Conservation (phyloP, 2,888 invertebrate genomes). For the Pherbina coryleti region DNA sequence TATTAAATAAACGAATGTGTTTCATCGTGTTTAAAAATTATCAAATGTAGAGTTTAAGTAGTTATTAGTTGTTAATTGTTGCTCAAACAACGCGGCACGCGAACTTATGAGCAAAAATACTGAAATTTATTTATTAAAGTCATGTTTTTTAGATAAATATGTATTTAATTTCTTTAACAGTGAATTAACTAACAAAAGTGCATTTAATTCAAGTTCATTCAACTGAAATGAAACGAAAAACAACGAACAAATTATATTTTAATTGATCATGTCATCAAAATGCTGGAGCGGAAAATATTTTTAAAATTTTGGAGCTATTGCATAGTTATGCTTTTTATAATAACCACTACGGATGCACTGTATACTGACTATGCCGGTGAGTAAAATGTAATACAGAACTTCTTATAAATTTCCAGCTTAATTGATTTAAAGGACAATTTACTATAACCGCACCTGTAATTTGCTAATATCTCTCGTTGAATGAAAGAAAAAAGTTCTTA, state of each 20-base stretch:
- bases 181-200: too few relatives aligned
- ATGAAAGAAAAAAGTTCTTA: too few relatives aligned
- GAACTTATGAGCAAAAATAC: slow-evolving; percentile 7
- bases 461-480: too few relatives aligned
- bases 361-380: slow-evolving; percentile 59
- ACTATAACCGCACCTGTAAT: too few relatives aligned
- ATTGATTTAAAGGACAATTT: too few relatives aligned
- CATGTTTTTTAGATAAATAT: not conserved
- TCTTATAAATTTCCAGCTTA: too few relatives aligned
- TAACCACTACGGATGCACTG: slow-evolving; percentile 35
- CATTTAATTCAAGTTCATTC: too few relatives aligned
- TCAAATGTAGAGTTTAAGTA: not conserved
- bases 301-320: not conserved
- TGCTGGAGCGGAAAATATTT: not conserved
- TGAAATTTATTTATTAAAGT: not conserved
- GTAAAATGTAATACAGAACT: too few relatives aligned
- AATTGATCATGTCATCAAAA: not conserved
- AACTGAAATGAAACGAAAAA: too few relatives aligned
- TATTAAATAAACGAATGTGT: not conserved
- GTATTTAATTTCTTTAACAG: not conserved
- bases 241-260: too few relatives aligned
- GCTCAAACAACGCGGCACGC: slow-evolving; percentile 29
- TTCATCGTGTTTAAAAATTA: not conserved
- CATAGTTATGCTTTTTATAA: not conserved
- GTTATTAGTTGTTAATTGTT: slow-evolving; percentile 27